phyloP scores from a whole-genome alignment of 2,113 vertebrate genomes.

The Uropsilus gracilis region DNA sequence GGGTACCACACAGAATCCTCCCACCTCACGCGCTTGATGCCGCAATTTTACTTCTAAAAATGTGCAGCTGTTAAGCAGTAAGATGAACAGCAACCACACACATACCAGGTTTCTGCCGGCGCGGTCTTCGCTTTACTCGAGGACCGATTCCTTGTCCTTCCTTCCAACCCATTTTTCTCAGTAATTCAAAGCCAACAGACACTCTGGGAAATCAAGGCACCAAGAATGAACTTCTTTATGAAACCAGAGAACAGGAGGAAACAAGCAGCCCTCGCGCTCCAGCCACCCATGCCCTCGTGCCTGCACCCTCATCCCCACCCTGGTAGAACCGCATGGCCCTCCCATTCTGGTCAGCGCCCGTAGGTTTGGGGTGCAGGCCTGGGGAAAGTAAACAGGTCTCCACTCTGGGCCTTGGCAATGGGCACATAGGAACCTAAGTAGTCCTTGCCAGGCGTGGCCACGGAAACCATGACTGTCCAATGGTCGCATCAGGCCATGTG shows the following conservation, averaged over 20 bases:
- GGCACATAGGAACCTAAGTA: neutral
- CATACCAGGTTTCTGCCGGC: constrained; percentile 88
- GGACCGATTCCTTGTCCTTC: constrained; percentile 97
- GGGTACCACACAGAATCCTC: neutral
- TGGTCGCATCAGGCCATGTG: neutral
- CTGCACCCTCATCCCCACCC: neutral
- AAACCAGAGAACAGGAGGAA: neutral
- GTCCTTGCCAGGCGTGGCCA: neutral
- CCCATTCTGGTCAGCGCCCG: neutral
- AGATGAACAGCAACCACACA: neutral
- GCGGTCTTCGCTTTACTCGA: constrained; percentile 92
- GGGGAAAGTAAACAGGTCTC: neutral
- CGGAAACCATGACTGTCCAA: neutral
- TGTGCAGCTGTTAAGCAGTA: neutral
- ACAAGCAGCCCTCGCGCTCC: neutral
- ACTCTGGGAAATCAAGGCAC: constrained; percentile 84
- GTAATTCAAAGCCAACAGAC: constrained; percentile 93
- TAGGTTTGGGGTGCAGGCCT: neutral
- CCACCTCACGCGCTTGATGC: neutral
- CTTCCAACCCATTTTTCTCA: constrained; percentile 97
- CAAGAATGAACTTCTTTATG: neutral
- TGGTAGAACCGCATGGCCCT: fast-evolving
- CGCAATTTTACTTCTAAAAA: neutral
- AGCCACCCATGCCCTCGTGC: neutral
- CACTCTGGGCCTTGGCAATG: neutral